Conservation (phyloP, 2,888 invertebrate species). For the Chorisops tibialis region DNA sequence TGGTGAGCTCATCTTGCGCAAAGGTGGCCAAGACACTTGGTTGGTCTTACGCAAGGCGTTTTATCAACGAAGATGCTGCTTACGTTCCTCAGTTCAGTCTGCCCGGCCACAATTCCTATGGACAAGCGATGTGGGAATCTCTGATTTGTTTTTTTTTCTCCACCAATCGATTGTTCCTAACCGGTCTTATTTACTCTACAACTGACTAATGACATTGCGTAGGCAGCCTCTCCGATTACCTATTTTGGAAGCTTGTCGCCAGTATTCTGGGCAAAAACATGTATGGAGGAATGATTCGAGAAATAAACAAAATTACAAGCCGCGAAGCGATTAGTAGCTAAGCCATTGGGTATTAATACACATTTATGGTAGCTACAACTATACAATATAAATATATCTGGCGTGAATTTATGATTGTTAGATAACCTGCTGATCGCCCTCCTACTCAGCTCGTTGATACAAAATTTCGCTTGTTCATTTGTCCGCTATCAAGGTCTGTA, state of each 20-base stretch:
- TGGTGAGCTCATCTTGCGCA: constrained; percentile 11
- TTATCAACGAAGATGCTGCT: not conserved
- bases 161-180: not conserved
- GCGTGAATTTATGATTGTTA: too few relatives aligned
- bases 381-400: too few relatives aligned
- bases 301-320: too few relatives aligned
- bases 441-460: too few relatives aligned
- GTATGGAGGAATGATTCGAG: too few relatives aligned
- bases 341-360: too few relatives aligned
- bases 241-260: constrained; percentile 4
- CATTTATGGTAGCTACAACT: too few relatives aligned
- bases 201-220: not conserved
- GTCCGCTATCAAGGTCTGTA: too few relatives aligned
- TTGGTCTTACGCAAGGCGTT: constrained; percentile 15
- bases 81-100: not conserved
- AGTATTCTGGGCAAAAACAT: not conserved
- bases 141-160: not conserved
- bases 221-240: constrained; percentile 13
- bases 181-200: too few relatives aligned
- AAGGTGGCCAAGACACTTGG: not conserved
- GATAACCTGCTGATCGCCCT: too few relatives aligned
- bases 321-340: too few relatives aligned
- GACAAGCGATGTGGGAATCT: constrained; percentile 6
- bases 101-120: not conserved
- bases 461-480: too few relatives aligned